These are phyloP conservation scores for Clistopyga incitator DNA, from an alignment of 2,888 invertebrate genomes.

Conservation along the genomic window DNA sequence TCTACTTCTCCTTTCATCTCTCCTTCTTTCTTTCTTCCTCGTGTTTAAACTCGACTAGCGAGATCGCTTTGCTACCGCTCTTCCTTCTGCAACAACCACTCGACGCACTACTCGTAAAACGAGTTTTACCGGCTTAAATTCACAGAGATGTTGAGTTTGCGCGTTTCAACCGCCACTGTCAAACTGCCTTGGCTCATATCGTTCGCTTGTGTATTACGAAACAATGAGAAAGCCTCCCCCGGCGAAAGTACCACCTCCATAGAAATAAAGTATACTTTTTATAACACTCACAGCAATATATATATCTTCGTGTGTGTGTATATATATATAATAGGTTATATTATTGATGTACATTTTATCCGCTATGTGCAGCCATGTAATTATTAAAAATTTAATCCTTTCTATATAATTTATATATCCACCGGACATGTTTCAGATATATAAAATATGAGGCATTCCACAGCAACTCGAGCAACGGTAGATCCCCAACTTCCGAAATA, in stretches of 20 bases:
- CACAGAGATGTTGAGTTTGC: conserved; percentile 47
- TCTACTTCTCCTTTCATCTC: conserved; percentile 6
- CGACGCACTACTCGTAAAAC: conserved; percentile 64
- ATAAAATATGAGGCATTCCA: no score
- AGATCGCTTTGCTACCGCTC: conserved; percentile 32
- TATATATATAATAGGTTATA: no score
- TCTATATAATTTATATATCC: no score
- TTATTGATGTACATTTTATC: no score
- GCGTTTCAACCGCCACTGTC: background rate
- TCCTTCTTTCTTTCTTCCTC: conserved; percentile 11
- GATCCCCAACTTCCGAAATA: no score
- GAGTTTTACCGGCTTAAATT: conserved; percentile 68
- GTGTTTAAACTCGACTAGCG: conserved; percentile 34
- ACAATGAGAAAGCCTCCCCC: conserved; percentile 1
- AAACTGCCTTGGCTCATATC: background rate
- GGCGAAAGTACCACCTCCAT: background rate
- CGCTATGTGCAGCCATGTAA: no score
- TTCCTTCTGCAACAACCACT: conserved; percentile 15
- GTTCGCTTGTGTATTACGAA: background rate
- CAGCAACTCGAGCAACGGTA: no score
- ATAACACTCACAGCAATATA: no score
- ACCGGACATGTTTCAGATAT: no score
- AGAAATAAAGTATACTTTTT: no score
- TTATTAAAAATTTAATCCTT: no score
- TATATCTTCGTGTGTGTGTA: no score